Base-by-base conservation (phyloP, 2,113 vertebrate species). In the Excalfactoria chinensis region DNA sequence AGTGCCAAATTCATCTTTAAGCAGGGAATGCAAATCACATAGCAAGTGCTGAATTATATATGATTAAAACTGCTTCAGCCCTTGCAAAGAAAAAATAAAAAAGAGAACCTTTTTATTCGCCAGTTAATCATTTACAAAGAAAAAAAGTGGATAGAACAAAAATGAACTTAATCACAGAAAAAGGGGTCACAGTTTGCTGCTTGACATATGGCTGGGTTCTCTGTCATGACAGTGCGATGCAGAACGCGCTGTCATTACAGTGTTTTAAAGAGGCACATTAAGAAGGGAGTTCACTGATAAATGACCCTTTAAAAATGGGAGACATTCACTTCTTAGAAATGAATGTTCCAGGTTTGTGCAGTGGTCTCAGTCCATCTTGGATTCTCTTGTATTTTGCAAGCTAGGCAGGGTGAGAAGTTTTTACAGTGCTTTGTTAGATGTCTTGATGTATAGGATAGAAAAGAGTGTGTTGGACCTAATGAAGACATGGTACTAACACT, bases 1-100 rank as follows among this genome's bases (percentile, higher is more conserved):
- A 80, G 75, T 92, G 91, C 94, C 94, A 95, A 94, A 93, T 95
- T 93, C 78, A 53, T 92, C 92, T 90, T 92, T 93, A 93, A 94
- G 82, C 84, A 63, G 25, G 35, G 66, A 90, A 93, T 88, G 88
- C 71, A 83, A 93, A 93, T 91, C 0, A 0, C 84, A 78, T 26
- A 26, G 93, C 91, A 76, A 96, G 87, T 82, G 70, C 35, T 93
- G 89, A 86, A 90, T 92, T 94, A 84, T 82, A 84, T 89, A 84
- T 88, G 79, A 93, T 88, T 94, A 93, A 95, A 94, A 94, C 84
- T 48, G 68, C 72, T 87, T 85, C 79, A 93, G 60, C 48, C 53
- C 35, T 77, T 64, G 71, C 51, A 64, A 94, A 84, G 93, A 60
- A 83, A 83, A 93, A 93, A 89, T 67, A 64, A 70, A 83, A 88